Percentiles rank a stretch among this genome's conserved stretches.
phyloP scores from a whole-genome alignment of 2,888 invertebrate species.

The Mechanitis messenoides region DNA sequence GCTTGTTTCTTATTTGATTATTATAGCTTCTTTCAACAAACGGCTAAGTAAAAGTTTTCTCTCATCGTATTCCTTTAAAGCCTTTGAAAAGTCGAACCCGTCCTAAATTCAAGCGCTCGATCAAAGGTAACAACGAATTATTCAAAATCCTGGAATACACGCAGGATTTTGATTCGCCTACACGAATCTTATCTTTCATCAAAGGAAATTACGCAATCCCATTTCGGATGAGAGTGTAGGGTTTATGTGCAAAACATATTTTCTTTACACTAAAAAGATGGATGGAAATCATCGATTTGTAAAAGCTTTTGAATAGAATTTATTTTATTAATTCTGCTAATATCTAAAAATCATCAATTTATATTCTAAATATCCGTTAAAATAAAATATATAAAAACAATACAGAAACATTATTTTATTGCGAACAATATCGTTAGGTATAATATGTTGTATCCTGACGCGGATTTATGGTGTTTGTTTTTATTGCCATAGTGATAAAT shows the following conservation, averaged over 20 bases:
- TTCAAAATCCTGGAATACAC: background rate
- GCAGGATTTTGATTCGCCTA: background rate
- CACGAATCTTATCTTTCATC: slow-evolving; percentile 9
- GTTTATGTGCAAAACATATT: slow-evolving; percentile 10
- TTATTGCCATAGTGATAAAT: slow-evolving; percentile 62
- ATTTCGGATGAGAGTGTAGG: slow-evolving; percentile 31
- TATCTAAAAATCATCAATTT: too few species aligned
- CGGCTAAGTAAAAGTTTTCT: slow-evolving; percentile 1
- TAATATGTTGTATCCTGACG: slow-evolving; percentile 44
- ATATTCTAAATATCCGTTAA: background rate
- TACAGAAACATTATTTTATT: slow-evolving; percentile 49
- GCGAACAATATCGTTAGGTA: slow-evolving; percentile 54
- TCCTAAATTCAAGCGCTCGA: slow-evolving; percentile 6
- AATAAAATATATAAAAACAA: background rate
- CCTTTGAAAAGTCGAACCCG: slow-evolving; percentile 6
- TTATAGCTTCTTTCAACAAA: background rate
- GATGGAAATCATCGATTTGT: background rate
- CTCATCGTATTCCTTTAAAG: slow-evolving; percentile 1
- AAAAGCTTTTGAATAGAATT: background rate
- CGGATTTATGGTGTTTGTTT: slow-evolving; percentile 51
- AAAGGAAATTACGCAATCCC: slow-evolving; percentile 9
- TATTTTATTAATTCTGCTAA: background rate
- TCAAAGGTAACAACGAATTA: slow-evolving; percentile 8
- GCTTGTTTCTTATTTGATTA: slow-evolving; percentile 1
- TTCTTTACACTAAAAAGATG: background rate